Evolutionary conservation across 2,797 vertebrate genomes (phyloP).

Genomic region (Sebastes dallii): DNA sequence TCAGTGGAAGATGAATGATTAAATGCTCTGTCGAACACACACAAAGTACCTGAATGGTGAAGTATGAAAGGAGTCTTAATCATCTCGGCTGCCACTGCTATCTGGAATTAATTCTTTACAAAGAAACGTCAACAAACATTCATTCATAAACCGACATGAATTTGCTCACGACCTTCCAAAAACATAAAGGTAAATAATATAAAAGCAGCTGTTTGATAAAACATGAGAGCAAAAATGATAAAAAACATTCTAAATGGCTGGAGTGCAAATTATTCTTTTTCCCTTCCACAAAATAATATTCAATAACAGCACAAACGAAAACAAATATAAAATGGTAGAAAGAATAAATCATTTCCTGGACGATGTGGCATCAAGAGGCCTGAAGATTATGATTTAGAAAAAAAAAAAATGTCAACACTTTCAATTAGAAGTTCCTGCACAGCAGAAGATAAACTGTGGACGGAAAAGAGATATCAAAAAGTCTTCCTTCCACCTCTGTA

Average conservation of each 20-base stretch:
- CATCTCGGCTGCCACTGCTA: not conserved
- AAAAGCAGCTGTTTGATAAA: constrained; percentile 52
- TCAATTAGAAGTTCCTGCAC: constrained; percentile 87
- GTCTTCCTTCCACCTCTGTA: constrained; percentile 49
- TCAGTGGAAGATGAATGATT: constrained; percentile 35
- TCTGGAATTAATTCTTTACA: constrained; percentile 11
- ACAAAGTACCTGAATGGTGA: constrained; percentile 49
- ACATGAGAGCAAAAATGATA: not conserved
- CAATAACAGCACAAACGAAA: constrained; percentile 16
- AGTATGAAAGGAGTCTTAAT: constrained; percentile 1
- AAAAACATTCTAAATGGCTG: constrained; percentile 50
- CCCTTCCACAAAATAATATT: constrained; percentile 40
- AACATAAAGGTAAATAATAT: constrained; percentile 24
- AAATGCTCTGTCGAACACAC: constrained; percentile 44
- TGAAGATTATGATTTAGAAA: constrained; percentile 39
- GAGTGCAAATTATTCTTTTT: constrained; percentile 72
- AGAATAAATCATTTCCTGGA: constrained; percentile 40
- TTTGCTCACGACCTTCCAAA: constrained; percentile 19
- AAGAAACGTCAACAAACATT: constrained; percentile 21
- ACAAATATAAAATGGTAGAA: constrained; percentile 27
- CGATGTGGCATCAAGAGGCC: constrained; percentile 67
- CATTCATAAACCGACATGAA: constrained; percentile 1
- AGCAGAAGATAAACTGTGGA: constrained; percentile 88
- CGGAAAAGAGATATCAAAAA: constrained; percentile 40
- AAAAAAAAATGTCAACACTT: constrained; percentile 39